A percentile compares a stretch with the other conserved stretches of the same genome.
Evolutionary conservation across 2,797 vertebrate genomes (phyloP).

Genomic region (Coregonus suidteri): DNA sequence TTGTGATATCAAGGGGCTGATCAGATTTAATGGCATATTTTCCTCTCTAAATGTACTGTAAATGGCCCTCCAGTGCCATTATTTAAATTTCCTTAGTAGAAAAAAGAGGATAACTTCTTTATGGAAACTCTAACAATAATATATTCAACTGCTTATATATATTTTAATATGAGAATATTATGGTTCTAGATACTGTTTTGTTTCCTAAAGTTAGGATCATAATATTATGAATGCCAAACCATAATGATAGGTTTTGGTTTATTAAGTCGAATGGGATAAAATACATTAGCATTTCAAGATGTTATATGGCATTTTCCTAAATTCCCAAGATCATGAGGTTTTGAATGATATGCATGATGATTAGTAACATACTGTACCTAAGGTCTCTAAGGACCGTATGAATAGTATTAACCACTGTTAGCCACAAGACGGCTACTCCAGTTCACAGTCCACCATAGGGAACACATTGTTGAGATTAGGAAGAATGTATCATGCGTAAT

Average conservation of each 20-base stretch:
- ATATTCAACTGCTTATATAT: not conserved
- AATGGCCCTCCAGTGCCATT: not conserved
- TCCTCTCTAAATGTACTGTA: not conserved
- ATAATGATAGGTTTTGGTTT: not conserved
- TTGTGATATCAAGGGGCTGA: not conserved
- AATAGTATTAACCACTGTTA: slow-evolving; percentile 12
- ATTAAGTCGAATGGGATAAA: not conserved
- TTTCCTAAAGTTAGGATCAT: not conserved
- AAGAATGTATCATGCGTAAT: no score
- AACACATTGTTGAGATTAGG: not conserved
- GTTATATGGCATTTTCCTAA: not conserved
- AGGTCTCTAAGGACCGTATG: not conserved
- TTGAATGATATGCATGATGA: not conserved
- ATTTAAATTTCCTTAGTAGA: not conserved
- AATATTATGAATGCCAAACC: not conserved
- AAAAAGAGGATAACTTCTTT: not conserved
- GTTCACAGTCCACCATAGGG: not conserved
- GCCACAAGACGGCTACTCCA: slow-evolving; percentile 23
- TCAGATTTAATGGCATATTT: not conserved
- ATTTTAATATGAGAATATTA: not conserved
- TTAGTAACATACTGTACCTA: not conserved
- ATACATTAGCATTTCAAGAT: not conserved
- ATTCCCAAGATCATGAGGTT: not conserved
- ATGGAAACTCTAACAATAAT: not conserved
- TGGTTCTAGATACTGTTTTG: not conserved